Percentiles rank a stretch among this genome's conserved stretches.
Evolutionary conservation across 1,140 invertebrate species (phyloP).

Genomic region (Anthonomus grandis): DNA sequence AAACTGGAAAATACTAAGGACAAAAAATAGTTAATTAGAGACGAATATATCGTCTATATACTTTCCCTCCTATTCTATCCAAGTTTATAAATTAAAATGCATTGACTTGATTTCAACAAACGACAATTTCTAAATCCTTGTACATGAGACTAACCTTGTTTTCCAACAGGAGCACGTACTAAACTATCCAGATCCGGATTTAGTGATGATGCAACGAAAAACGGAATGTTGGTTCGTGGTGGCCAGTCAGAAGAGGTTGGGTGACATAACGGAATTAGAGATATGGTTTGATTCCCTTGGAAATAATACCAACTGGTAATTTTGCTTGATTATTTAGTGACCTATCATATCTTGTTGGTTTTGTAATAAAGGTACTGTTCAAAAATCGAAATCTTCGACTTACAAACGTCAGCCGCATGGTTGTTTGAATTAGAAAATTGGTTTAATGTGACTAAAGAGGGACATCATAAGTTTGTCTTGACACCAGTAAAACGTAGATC

Average conservation of each 20-base stretch:
- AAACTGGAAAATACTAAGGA: no score
- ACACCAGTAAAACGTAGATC: not conserved
- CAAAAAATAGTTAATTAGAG: no score
- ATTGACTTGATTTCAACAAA: not conserved
- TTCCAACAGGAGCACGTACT: constrained; percentile 23
- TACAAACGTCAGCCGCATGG: constrained; percentile 29
- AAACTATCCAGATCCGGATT: constrained; percentile 38
- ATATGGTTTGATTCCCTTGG: constrained; percentile 36
- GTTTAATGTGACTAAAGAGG: constrained; percentile 12
- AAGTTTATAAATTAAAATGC: not conserved
- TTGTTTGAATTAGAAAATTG: constrained; percentile 25
- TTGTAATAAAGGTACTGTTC: constrained; percentile 29
- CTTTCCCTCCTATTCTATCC: not conserved
- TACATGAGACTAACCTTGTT: not conserved
- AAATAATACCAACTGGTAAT: constrained; percentile 30
- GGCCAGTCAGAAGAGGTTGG: constrained; percentile 25
- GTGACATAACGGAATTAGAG: constrained; percentile 28
- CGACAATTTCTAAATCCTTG: not conserved
- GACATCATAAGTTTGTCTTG: not conserved
- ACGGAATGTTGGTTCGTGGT: constrained; percentile 34
- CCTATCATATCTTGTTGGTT: no score
- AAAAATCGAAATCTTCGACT: constrained; percentile 28
- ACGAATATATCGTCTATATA: no score
- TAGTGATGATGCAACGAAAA: constrained; percentile 24
- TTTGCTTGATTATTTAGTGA: not conserved